Evolutionary conservation across 2,113 vertebrate species (phyloP), one percentile per base, ranked within the genome.

Genomic region (Cairina moschata): DNA sequence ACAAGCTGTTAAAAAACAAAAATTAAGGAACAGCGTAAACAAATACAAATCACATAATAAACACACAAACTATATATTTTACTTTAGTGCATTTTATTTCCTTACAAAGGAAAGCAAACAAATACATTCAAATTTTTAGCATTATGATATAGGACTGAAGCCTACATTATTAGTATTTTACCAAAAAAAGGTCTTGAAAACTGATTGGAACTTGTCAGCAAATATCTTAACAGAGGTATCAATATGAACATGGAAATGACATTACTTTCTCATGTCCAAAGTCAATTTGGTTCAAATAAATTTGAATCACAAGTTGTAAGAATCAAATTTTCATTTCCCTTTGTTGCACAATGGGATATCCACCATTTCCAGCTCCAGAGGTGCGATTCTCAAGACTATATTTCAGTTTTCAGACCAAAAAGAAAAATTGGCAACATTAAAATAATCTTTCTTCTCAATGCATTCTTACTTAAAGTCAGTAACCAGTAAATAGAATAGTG

Each of bases 1-100:
- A 99, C 99, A 28, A 99, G 98, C 99, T 99, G 62, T 88, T 83
- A 78, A 91, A 55, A 93, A 52, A 65, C 20, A 88, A 65, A 94
- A 38, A 58, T n/a, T 8, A 86, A 55, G 9, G 67, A 85, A 88
- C 83, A 63, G 13, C 60, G 86, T 88, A 60, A 94, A 72, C 34
- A 74, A 71, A 95, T 60, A 67, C 9, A 91, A 89, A 77, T 55
- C 1, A 58, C 21, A 5, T 26, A 32, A 71, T 84, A 63, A 88
- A 23, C 5, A 77, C 1, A 0, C 31, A 56, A 83, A 78, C 1
- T 13, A 67, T 8, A 1, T 40, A 8, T 55, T 94, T 96, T 75
- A 66, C 8, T 69, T 73, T 2, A 89, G 36, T 63, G 26, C 9
- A 17, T 82, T 91, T 87, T 84, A 78, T 79, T 96, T 84, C 13